A percentile compares a stretch with the other conserved stretches of the same genome.
Conservation (phyloP, 1,140 invertebrate genomes). For the Leptestheria dahalacensis region DNA sequence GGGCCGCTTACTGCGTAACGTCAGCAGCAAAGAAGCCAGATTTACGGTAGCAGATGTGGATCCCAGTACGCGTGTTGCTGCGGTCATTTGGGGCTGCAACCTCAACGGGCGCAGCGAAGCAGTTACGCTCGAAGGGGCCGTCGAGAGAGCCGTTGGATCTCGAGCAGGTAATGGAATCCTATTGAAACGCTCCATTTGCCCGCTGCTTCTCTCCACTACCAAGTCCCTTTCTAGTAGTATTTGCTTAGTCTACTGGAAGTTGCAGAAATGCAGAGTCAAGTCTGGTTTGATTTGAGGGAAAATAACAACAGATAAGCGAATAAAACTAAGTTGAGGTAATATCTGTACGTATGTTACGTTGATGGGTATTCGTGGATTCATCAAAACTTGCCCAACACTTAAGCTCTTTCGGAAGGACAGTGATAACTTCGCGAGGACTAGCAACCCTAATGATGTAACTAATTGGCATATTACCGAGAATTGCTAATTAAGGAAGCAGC, state of each 20-base stretch:
- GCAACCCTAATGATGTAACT: no score
- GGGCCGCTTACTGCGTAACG: constrained; percentile 10
- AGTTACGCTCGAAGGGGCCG: constrained; percentile 15
- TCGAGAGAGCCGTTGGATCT: constrained; percentile 15
- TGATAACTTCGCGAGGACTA: no score
- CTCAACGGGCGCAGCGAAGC: constrained; percentile 13
- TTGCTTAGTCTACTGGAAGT: not conserved
- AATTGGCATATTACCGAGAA: no score
- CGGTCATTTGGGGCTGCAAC: constrained; percentile 9
- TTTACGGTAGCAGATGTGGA: constrained; percentile 13
- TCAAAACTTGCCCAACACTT: no score
- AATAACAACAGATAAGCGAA: no score
- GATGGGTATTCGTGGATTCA: no score
- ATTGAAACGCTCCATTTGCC: not conserved
- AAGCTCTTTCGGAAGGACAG: no score
- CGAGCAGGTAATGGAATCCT: constrained; percentile 12
- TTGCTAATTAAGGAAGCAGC: no score
- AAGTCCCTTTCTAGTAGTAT: not conserved
- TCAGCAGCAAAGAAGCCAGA: constrained; percentile 5
- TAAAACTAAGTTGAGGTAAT: no score
- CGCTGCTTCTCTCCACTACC: not conserved
- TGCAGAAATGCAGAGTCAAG: no score
- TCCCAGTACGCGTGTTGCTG: constrained; percentile 8
- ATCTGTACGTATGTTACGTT: no score
- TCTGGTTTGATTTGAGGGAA: no score